Conservation (phyloP, 2,113 vertebrate genomes). For the Gulo gulo region DNA sequence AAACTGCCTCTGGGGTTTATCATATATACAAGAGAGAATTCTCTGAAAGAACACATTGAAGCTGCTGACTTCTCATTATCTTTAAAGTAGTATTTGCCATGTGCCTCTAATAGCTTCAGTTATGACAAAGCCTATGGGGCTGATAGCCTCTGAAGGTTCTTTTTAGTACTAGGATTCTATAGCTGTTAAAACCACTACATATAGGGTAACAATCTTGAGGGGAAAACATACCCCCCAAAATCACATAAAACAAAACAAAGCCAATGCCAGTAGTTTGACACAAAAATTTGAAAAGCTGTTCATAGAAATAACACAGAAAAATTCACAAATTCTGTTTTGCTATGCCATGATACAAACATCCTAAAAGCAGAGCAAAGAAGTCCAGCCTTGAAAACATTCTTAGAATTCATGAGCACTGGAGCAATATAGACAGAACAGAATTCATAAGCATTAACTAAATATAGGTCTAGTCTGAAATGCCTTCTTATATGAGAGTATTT, state of each 20-base stretch:
- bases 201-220: background rate
- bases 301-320: background rate
- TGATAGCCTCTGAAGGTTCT: background rate
- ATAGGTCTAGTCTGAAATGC: background rate
- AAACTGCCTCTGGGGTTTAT: background rate
- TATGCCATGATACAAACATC: background rate
- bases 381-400: background rate
- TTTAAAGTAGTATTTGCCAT: constrained; percentile 10
- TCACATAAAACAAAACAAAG: background rate
- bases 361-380: background rate
- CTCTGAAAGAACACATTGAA: background rate
- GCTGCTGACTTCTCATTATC: background rate
- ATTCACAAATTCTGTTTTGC: background rate
- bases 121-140: background rate
- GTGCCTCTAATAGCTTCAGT: background rate
- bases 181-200: background rate
- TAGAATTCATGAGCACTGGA: background rate
- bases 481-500: background rate
- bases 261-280: background rate
- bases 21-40: background rate
- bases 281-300: background rate
- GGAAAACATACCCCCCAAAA: background rate
- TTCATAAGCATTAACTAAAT: background rate
- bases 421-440: background rate
- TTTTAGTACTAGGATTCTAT: background rate